Evolutionary conservation across 2,113 vertebrate species (phyloP), one percentile per base, ranked within the genome.

Genomic region (Corynorhinus townsendii): DNA sequence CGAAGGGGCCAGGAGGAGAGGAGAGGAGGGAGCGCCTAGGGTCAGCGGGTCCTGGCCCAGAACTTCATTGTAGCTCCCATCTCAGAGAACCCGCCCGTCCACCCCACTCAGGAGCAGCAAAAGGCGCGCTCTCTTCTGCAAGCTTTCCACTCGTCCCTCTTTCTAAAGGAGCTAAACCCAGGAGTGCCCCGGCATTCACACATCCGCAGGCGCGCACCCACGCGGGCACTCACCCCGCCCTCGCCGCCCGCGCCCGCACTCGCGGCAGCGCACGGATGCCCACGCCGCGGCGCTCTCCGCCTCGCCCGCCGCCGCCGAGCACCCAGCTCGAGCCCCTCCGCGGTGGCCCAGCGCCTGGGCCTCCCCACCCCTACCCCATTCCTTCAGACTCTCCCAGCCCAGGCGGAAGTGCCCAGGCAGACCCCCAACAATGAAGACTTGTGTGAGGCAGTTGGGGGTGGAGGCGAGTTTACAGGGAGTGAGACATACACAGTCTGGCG

Each of bases 361-460:
- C 62, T 76, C 91, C 95, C 94, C 91, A 11, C 62, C 91, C 95
- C 86, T 72, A 45, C 20, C 15, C 89, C 59, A 81, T 89, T 75
- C 96, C 93, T 85, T 35, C 85, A 86, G 80, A 90, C 77, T 80
- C 91, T 43, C 72, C 26, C 71, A 2, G 92, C 40, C 81, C 38
- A 5, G 83, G 93, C 97, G 95, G 95, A 96, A 97, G 94, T 79
- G 83, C 85, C 95, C 87, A 79, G 17, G 80, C 95, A 75, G 93
- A 95, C 93, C 97, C 96, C 93, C 97, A 96, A 97, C 97, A 97
- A 97, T 96, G 96, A 95, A 38, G 90, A 93, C 92, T 97, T 96
- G 92, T 97, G 93, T 79, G 90, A n/a, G 19, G 85, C 90, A 22
- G 35, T 54, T 43, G 96, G 92, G 93, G 94, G 95, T 17, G 85